These are phyloP conservation scores for Casuarius casuarius DNA, from an alignment of 2,113 vertebrate species.

Conservation along the genomic window DNA sequence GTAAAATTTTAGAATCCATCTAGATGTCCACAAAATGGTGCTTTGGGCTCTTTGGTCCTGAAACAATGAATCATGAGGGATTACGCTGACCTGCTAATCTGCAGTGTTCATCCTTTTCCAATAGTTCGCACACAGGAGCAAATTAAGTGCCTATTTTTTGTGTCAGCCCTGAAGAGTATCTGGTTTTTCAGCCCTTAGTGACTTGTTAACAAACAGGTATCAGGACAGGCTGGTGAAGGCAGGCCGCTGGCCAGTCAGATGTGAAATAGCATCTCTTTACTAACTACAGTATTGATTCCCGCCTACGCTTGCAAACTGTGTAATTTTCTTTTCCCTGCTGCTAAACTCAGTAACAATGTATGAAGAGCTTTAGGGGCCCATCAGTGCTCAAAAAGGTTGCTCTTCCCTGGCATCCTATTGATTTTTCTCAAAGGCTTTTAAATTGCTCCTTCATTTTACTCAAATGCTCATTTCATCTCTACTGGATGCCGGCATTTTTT, in stretches of 20 bases:
- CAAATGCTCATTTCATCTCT: constrained; percentile 82
- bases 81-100: constrained; percentile 78
- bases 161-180: constrained; percentile 82
- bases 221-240: constrained; percentile 74
- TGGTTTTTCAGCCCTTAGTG: constrained; percentile 84
- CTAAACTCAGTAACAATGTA: constrained; percentile 83
- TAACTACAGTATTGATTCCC: constrained; percentile 93
- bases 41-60: constrained; percentile 22
- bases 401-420: constrained; percentile 81
- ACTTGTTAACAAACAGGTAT: constrained; percentile 92
- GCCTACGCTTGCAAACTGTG: constrained; percentile 76
- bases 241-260: constrained; percentile 89
- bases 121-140: constrained; percentile 77
- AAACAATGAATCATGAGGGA: constrained; percentile 60
- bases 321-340: constrained; percentile 82
- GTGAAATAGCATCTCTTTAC: constrained; percentile 98
- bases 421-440: constrained; percentile 89
- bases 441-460: constrained; percentile 88
- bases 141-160: constrained; percentile 83
- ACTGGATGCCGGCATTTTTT: constrained; percentile 73
- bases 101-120: constrained; percentile 71
- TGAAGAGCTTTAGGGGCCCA: constrained; percentile 76
- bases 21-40: neutral
- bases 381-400: constrained; percentile 77
- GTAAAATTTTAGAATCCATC: neutral